Evolutionary conservation across 2,888 invertebrate species (phyloP).

Genomic region (Branchellion lobata): DNA sequence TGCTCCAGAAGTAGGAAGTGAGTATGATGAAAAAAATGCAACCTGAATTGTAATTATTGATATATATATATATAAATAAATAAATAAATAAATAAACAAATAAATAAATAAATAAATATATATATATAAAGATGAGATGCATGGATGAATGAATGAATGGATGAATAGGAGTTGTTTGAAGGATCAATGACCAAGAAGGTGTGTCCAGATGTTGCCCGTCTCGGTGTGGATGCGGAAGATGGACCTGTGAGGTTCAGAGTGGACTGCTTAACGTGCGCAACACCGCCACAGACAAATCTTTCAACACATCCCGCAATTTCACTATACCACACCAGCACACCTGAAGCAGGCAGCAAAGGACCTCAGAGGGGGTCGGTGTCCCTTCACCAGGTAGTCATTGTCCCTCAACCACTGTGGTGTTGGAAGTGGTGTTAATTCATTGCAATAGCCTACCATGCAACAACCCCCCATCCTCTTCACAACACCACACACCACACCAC

Average conservation of each 20-base stretch:
- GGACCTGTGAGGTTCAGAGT: too few relatives aligned
- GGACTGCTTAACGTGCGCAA: background rate
- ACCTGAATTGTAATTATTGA: background rate
- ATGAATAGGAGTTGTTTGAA: too few relatives aligned
- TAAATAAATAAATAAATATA: too few relatives aligned
- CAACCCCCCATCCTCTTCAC: too few relatives aligned
- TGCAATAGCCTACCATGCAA: too few relatives aligned
- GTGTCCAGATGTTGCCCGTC: slow-evolving; percentile 95
- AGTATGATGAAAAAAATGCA: slow-evolving; percentile 64
- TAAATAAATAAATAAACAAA: too few relatives aligned
- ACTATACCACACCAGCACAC: background rate
- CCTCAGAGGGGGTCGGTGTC: slow-evolving; percentile 92
- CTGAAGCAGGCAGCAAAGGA: slow-evolving; percentile 95
- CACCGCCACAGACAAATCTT: background rate
- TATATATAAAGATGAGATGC: too few relatives aligned
- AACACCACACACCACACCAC: too few relatives aligned
- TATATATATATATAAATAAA: background rate
- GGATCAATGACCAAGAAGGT: slow-evolving; percentile 72
- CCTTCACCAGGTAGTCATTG: slow-evolving; percentile 92
- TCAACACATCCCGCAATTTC: background rate
- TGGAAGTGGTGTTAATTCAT: too few relatives aligned
- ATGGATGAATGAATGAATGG: too few relatives aligned
- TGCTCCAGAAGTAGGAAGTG: slow-evolving; percentile 80
- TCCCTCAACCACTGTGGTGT: slow-evolving; percentile 82
- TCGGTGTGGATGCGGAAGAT: slow-evolving; percentile 64